Evolutionary conservation across 2,888 invertebrate species (phyloP).

Genomic region (Xestia ashworthii): DNA sequence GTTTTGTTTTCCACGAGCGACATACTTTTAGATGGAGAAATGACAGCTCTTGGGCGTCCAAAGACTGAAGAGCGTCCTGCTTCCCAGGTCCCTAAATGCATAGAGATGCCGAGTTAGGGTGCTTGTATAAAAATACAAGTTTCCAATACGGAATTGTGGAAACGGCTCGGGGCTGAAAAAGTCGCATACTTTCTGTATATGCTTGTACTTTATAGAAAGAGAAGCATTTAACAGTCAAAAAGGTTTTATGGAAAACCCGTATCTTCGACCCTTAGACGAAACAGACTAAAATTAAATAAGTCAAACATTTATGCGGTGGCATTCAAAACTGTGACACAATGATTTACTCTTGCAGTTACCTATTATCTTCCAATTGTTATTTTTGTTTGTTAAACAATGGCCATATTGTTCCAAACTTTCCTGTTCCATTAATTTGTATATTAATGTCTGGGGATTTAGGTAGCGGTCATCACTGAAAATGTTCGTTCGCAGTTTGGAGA

Average conservation of each 20-base stretch:
- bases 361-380: not conserved
- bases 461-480: not conserved
- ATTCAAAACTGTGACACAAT: not conserved
- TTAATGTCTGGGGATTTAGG: not conserved
- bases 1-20: slow-evolving; percentile 85
- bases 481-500: not conserved
- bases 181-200: not conserved
- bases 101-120: not conserved
- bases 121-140: not conserved
- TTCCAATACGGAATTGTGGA: not conserved
- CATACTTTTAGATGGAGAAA: slow-evolving; percentile 89
- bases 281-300: slow-evolving; percentile 6
- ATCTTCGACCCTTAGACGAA: not conserved
- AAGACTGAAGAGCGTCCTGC: slow-evolving; percentile 71
- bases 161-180: not conserved
- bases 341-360: not conserved
- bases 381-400: not conserved
- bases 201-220: not conserved
- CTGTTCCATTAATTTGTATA: not conserved
- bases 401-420: not conserved
- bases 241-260: not conserved
- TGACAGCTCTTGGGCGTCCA: slow-evolving; percentile 89
- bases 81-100: slow-evolving; percentile 32
- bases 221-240: not conserved
- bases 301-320: not conserved